Conservation (phyloP, 1,140 invertebrate genomes). For the Cephus cinctus region DNA sequence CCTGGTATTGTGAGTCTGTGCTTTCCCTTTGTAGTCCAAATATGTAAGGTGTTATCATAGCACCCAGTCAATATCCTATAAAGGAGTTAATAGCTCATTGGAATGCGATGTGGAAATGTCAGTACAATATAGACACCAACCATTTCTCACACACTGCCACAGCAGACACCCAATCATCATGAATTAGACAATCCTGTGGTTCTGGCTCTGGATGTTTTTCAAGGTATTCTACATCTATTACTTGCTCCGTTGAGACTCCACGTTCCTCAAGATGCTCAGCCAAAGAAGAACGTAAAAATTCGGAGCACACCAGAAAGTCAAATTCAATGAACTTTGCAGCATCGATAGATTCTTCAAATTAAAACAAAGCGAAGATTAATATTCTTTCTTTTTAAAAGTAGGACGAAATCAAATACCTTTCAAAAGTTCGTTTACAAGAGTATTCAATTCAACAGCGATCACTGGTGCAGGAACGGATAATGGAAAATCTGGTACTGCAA, state of each 20-base stretch:
- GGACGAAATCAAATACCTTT: slow-evolving; percentile 58
- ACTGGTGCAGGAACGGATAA: slow-evolving; percentile 76
- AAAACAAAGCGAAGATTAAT: slow-evolving; percentile 9
- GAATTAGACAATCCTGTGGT: slow-evolving; percentile 85
- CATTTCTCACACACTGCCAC: slow-evolving; percentile 75
- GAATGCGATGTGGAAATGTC: not conserved
- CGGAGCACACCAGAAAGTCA: slow-evolving; percentile 83
- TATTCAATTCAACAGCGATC: slow-evolving; percentile 70
- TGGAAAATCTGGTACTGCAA: slow-evolving; percentile 82
- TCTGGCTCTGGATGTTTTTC: slow-evolving; percentile 84
- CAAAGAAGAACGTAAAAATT: slow-evolving; percentile 72
- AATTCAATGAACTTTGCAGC: slow-evolving; percentile 68
- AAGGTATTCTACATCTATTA: slow-evolving; percentile 87
- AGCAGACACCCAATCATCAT: slow-evolving; percentile 95
- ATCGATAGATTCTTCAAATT: slow-evolving; percentile 35
- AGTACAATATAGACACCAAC: slow-evolving; percentile 48
- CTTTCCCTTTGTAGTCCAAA: slow-evolving; percentile 85
- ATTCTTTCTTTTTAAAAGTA: slow-evolving; percentile 15
- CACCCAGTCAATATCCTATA: slow-evolving; percentile 88
- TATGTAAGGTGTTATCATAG: slow-evolving; percentile 90
- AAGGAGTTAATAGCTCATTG: slow-evolving; percentile 15
- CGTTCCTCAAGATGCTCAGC: slow-evolving; percentile 69
- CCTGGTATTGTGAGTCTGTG: slow-evolving; percentile 81
- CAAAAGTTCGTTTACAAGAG: slow-evolving; percentile 77
- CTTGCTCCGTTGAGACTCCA: slow-evolving; percentile 70